phyloP scores from a whole-genome alignment of 2,797 vertebrate species.

The Acanthopagrus latus region DNA sequence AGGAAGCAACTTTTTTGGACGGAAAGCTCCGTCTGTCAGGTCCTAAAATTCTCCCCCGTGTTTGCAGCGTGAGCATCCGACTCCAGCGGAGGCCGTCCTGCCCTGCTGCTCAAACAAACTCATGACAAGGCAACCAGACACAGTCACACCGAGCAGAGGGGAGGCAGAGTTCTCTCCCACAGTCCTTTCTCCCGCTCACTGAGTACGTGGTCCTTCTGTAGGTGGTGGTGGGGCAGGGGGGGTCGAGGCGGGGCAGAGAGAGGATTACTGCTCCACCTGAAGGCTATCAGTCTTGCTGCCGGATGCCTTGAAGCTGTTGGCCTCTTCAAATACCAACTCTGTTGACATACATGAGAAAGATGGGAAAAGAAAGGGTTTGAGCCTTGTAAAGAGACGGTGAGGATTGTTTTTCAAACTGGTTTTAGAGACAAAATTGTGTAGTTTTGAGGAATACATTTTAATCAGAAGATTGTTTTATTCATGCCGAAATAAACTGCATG shows the following conservation, averaged over 20 bases:
- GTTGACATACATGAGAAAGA: conserved; percentile 11
- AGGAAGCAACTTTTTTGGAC: conserved; percentile 53
- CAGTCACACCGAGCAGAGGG: conserved; percentile 42
- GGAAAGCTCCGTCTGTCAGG: conserved; percentile 15
- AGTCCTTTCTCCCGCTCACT: conserved; percentile 29
- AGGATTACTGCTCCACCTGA: conserved; percentile 90
- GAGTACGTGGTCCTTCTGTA: conserved; percentile 53
- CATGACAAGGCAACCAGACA: conserved; percentile 51
- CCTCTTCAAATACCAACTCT: conserved; percentile 97
- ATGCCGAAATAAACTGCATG: no score
- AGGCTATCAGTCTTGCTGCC: conserved; percentile 90
- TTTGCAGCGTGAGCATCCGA: conserved; percentile 38
- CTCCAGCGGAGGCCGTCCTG: conserved; percentile 13
- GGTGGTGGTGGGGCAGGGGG: not conserved
- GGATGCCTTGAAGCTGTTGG: conserved; percentile 91
- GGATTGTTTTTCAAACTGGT: no score
- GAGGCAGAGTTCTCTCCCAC: conserved; percentile 33
- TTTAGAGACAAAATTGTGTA: no score
- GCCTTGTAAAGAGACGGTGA: not conserved
- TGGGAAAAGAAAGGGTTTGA: not conserved
- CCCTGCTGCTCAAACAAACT: conserved; percentile 43
- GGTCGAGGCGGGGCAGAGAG: conserved; percentile 18
- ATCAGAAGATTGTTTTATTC: no score
- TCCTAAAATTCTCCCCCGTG: conserved; percentile 53
- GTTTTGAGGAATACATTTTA: no score